Base-by-base conservation (phyloP, 2,888 invertebrate genomes). In the Nemotelus pantherinus region DNA sequence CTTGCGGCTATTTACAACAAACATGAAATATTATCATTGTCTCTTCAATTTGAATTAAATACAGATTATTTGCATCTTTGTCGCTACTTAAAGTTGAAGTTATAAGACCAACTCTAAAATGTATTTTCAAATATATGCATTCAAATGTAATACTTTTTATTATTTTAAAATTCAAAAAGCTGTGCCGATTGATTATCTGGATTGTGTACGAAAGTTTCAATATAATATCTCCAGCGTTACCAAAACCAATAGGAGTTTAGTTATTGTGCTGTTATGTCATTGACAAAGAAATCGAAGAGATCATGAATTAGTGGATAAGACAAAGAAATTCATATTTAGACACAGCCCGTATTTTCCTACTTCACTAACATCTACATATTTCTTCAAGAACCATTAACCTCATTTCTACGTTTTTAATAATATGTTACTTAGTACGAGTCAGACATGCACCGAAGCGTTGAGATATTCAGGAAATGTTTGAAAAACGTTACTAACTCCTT, bases 331-430 rank as follows among this genome's bases (percentile, higher is more conserved):
- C 43, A 39, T 43, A 70, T 70, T 70, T 53, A 70, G 70, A 70
- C 70, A 70, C 70, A 70, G 70, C 70, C 70, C 53, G 55, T 47
- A 55, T 70, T 50, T 70, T 70, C 55, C 50, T 70, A 70, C 53
- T 70, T 70, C 55, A 50, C 43, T 70, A 70, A 70, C 70, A 70
- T 70, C 70, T 70, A 70, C 70, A 53, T 41, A 53, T 53, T 43
- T 41, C 63, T 63, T 3, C 63, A 43, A 63, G 63, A 63, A 43
- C 43, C 10, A 3, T 63, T 10, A n/a, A 57, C 10, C 25, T 57
- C 25, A 57, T 25, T 25, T 25, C 25, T 25, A 25, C 25, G 25
- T 25, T 25, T 25, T 25, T 25, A 25, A 25, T 0, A 25, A 25
- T 25, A 25, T 1, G 1, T 25, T 25, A 25, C 25, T 25, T 25